These are phyloP conservation scores for Cremastobaeus sp. DNA, from an alignment of 2,888 invertebrate genomes.

Conservation along the genomic window DNA sequence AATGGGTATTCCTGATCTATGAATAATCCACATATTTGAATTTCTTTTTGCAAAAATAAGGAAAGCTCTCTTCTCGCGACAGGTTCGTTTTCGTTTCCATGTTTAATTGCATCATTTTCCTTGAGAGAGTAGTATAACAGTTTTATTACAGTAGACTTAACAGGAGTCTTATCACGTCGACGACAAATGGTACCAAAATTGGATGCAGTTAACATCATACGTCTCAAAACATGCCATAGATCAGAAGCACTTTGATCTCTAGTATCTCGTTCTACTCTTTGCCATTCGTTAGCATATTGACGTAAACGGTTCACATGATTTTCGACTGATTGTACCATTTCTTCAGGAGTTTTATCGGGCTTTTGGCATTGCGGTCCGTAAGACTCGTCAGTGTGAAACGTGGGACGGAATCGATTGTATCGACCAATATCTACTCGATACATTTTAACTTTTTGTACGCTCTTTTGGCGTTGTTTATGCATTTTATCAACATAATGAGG, in stretches of 20 bases:
- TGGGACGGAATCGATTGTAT: neutral
- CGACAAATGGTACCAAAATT: constrained; percentile 43
- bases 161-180: constrained; percentile 21
- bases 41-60: neutral
- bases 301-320: constrained; percentile 20
- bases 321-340: neutral
- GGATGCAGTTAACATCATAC: constrained; percentile 44
- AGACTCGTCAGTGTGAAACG: neutral
- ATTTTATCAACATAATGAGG: neutral
- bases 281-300: constrained; percentile 9
- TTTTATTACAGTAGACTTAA: constrained; percentile 16
- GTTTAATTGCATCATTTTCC: neutral
- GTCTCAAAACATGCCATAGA: constrained; percentile 27
- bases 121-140: constrained; percentile 30
- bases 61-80: neutral
- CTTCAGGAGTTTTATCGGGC: constrained; percentile 14
- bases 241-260: constrained; percentile 27
- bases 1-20: constrained; percentile 29
- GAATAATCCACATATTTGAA: constrained; percentile 25
- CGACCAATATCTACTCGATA: constrained; percentile 3
- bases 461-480: neutral
- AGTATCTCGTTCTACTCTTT: constrained; percentile 29
- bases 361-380: neutral
- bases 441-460: neutral
- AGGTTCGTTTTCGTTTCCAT: constrained; percentile 16